Conservation (phyloP, 2,113 vertebrate species). For the Phalacrocorax aristotelis region DNA sequence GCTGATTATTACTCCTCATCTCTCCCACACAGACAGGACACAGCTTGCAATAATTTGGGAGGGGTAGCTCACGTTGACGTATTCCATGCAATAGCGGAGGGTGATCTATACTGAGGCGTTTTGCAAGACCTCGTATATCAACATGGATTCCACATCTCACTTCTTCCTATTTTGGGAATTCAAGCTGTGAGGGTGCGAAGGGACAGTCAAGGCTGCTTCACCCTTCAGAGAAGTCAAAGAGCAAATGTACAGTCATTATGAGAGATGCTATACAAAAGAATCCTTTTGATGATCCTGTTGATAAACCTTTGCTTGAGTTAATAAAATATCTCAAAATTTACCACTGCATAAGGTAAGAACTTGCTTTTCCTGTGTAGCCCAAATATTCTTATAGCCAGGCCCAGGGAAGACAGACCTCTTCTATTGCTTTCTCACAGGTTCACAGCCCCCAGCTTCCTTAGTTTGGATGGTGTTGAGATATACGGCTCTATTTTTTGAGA, state of each 20-base stretch:
- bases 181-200: not conserved
- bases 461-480: not conserved
- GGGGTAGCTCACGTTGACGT: accelerated
- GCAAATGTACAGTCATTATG: not conserved
- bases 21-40: accelerated
- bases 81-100: accelerated
- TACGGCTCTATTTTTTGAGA: not conserved
- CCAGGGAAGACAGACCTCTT: not conserved
- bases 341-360: not conserved
- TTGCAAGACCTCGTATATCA: not conserved
- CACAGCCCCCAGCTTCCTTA: not conserved
- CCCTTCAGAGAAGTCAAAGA: not conserved
- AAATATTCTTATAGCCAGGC: not conserved
- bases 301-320: not conserved
- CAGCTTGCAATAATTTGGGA: not conserved
- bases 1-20: not conserved
- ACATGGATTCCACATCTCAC: not conserved
- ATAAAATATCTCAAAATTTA: not conserved
- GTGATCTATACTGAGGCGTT: not conserved
- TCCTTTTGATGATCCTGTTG: not conserved
- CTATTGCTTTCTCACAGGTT: not conserved
- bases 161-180: not conserved
- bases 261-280: not conserved
- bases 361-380: not conserved
- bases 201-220: not conserved